Percentiles rank a stretch among this genome's conserved stretches.
Conservation (phyloP, 2,113 vertebrate genomes). For the Daboia siamensis region DNA sequence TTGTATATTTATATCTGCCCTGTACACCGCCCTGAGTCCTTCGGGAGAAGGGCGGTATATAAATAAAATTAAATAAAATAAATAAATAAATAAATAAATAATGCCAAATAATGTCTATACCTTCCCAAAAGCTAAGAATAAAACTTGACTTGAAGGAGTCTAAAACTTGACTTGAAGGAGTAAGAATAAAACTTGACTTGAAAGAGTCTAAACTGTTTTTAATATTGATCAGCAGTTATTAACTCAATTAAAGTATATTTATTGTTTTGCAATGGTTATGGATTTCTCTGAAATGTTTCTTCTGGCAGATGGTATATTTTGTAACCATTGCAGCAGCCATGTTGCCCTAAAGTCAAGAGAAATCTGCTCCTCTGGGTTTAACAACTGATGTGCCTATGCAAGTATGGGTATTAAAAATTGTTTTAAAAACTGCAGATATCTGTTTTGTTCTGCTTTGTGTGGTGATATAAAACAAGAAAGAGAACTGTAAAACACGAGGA, state of each 20-base stretch:
- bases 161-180: background rate
- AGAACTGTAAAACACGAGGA: background rate
- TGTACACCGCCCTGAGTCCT: too few species aligned
- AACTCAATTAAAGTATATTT: background rate
- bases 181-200: background rate
- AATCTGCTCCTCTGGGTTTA: background rate
- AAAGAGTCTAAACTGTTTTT: background rate
- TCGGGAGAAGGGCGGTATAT: too few species aligned
- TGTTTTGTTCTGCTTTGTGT: background rate
- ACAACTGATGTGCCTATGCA: background rate
- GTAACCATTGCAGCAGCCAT: conserved; percentile 8
- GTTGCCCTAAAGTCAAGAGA: background rate
- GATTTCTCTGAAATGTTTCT: background rate
- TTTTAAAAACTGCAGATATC: background rate
- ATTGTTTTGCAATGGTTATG: background rate
- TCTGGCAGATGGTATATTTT: background rate
- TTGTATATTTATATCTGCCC: too few species aligned
- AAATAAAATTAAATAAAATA: too few species aligned
- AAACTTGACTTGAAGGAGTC: background rate
- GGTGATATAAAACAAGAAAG: background rate
- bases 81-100: too few species aligned
- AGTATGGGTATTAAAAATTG: background rate
- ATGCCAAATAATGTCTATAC: background rate
- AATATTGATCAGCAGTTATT: background rate
- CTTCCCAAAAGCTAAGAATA: background rate